Conservation (phyloP, 2,888 invertebrate species). For the Aphodius sticticus region DNA sequence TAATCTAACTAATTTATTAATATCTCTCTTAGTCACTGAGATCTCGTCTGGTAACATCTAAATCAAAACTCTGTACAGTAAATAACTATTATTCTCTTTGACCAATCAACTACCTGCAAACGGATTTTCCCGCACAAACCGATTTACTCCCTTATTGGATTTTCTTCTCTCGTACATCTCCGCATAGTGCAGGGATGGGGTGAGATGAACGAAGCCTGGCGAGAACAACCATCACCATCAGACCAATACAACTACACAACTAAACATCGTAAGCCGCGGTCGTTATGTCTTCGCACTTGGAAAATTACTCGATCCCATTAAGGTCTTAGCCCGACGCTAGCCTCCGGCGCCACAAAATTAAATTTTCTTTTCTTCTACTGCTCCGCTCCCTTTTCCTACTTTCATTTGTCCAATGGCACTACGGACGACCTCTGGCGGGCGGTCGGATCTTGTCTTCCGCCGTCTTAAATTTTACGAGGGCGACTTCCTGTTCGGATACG, state of each 20-base stretch:
- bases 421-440: background rate
- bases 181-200: background rate
- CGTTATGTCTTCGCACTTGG: slow-evolving; percentile 27
- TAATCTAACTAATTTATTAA: too few relatives aligned
- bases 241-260: background rate
- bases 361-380: slow-evolving; percentile 30
- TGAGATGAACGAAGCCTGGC: background rate
- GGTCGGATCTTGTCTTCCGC: background rate
- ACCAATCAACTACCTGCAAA: background rate
- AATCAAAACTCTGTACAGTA: background rate
- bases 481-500: background rate
- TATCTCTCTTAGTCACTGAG: too few relatives aligned
- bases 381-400: background rate
- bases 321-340: slow-evolving; percentile 18
- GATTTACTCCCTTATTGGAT: background rate
- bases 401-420: slow-evolving; percentile 24
- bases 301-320: slow-evolving; percentile 32
- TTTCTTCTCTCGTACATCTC: background rate
- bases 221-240: background rate
- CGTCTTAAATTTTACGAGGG: slow-evolving; percentile 4
- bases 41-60: too few relatives aligned
- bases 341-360: slow-evolving; percentile 27
- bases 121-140: slow-evolving; percentile 4
- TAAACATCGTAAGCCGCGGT: slow-evolving; percentile 6
- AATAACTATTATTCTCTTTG: background rate